A percentile compares a stretch with the other conserved stretches of the same genome.
Evolutionary conservation across 2,888 invertebrate species (phyloP).

Genomic region (Terebella lapidaria): DNA sequence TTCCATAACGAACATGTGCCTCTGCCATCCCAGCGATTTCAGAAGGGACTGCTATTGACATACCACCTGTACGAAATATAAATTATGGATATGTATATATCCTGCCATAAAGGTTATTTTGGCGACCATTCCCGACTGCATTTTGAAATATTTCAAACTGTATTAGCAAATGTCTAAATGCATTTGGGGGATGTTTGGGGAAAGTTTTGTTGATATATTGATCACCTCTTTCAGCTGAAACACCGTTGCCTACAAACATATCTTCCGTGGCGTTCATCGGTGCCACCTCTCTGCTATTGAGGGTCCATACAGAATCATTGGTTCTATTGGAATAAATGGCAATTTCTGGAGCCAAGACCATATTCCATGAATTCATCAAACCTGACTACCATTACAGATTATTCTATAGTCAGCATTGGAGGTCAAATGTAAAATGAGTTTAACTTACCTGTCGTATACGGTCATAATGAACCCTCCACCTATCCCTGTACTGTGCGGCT

Average conservation of each 20-base stretch:
- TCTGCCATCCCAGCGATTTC: conserved; percentile 80
- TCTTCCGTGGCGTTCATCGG: conserved; percentile 63
- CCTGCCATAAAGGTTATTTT: too few relatives aligned
- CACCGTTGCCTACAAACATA: conserved; percentile 56
- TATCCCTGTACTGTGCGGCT: conserved; percentile 67
- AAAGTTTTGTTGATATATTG: background rate
- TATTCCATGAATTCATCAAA: too few relatives aligned
- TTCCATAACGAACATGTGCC: conserved; percentile 69
- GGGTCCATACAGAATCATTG: too few relatives aligned
- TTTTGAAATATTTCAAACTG: background rate
- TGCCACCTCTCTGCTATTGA: conserved; percentile 73
- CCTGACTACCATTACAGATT: too few relatives aligned
- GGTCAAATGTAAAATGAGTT: too few relatives aligned
- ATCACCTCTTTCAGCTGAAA: conserved; percentile 13
- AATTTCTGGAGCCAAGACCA: too few relatives aligned
- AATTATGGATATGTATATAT: too few relatives aligned
- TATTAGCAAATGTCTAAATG: background rate
- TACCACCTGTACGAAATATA: background rate
- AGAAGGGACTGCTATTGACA: conserved; percentile 86
- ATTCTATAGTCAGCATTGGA: too few relatives aligned
- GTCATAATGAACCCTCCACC: conserved; percentile 55
- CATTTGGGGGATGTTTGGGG: too few relatives aligned
- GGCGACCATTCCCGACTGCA: too few relatives aligned
- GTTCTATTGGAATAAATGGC: too few relatives aligned
- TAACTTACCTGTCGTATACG: conserved; percentile 14